Conservation (phyloP, 2,888 invertebrate genomes). For the Boloria selene region DNA sequence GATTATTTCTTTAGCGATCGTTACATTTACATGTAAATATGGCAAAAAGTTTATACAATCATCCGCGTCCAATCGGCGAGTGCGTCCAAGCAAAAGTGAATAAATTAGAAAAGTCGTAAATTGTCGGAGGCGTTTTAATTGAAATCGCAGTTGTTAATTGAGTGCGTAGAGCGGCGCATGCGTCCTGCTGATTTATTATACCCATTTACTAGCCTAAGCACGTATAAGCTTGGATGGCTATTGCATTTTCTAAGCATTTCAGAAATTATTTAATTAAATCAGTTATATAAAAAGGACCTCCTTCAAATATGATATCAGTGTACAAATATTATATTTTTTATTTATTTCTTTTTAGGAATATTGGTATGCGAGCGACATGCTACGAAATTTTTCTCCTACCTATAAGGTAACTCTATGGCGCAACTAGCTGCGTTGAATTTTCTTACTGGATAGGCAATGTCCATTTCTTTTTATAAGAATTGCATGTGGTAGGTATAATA, state of each 20-base stretch:
- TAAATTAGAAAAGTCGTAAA: conserved; percentile 75
- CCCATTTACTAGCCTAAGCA: conserved; percentile 61
- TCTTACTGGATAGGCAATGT: too few relatives aligned
- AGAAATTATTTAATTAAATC: conserved; percentile 33
- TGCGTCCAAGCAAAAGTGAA: conserved; percentile 58
- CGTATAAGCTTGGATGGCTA: conserved; percentile 44
- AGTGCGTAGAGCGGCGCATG: conserved; percentile 68
- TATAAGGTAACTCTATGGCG: too few relatives aligned
- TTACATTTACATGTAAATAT: conserved; percentile 35
- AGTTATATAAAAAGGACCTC: not conserved
- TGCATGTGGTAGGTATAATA: too few relatives aligned
- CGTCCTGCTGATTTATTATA: conserved; percentile 66
- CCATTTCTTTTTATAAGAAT: too few relatives aligned
- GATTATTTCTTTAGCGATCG: conserved; percentile 23
- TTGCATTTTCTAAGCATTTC: conserved; percentile 37
- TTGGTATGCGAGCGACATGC: too few relatives aligned
- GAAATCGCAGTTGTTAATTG: conserved; percentile 77
- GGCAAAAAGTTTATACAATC: conserved; percentile 36
- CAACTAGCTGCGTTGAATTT: too few relatives aligned
- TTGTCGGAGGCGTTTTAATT: conserved; percentile 76
- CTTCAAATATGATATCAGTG: not conserved
- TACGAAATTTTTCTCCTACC: too few relatives aligned
- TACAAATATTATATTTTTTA: not conserved
- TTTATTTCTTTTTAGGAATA: too few relatives aligned
- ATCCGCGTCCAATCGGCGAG: conserved; percentile 41